phyloP scores from a whole-genome alignment of 23 tunicate genomes.

The Ascidia mentula region DNA sequence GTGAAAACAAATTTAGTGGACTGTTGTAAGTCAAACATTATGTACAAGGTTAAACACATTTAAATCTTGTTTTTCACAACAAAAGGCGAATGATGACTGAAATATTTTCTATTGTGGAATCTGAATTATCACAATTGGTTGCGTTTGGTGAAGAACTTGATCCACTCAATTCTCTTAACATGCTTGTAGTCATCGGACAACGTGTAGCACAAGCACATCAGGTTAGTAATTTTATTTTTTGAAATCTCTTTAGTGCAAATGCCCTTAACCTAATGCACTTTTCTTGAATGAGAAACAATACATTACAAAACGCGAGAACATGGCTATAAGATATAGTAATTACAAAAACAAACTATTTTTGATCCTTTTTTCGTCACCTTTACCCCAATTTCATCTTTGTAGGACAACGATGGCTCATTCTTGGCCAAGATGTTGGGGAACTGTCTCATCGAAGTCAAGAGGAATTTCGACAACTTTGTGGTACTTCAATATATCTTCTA shows the following conservation, averaged over 20 bases:
- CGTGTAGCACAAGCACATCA: conserved; percentile 85
- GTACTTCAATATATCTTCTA: no score
- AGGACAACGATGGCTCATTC: conserved; percentile 94
- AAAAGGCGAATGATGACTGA: conserved; percentile 98
- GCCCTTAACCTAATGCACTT: no score
- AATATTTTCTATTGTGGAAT: conserved; percentile 73
- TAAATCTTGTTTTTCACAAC: no score
- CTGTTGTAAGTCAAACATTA: no score
- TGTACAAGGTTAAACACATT: no score
- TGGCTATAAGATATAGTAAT: no score
- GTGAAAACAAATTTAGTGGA: no score
- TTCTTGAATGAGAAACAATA: no score
- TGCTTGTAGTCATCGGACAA: conserved; percentile 96
- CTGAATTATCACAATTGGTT: conserved; percentile 59
- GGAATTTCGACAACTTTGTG: conserved; percentile 82
- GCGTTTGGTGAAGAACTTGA: conserved; percentile 88
- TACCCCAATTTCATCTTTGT: background rate
- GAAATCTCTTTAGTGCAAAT: no score
- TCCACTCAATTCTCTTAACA: conserved; percentile 81
- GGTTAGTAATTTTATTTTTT: conserved; percentile 34
- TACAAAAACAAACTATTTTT: no score
- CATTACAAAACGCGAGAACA: no score
- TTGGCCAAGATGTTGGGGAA: conserved; percentile 92
- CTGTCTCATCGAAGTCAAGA: conserved; percentile 87
- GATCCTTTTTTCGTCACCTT: no score